Evolutionary conservation across 1,140 invertebrate genomes (phyloP).

Genomic region (Caenorhabditis inopinata): DNA sequence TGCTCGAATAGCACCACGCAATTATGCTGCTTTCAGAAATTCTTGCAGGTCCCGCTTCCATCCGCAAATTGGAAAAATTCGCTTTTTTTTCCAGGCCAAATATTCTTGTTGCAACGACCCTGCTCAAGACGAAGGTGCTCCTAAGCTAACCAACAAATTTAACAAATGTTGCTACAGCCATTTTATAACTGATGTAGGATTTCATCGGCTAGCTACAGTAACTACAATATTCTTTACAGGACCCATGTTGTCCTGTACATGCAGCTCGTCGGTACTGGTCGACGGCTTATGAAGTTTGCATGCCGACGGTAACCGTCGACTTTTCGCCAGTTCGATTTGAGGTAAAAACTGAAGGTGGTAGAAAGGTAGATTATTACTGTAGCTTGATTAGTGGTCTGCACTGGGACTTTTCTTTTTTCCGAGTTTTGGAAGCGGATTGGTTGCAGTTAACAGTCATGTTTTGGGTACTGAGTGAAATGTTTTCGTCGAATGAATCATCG

Average conservation of each 20-base stretch:
- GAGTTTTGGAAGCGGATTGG: too few species aligned
- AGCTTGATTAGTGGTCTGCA: too few species aligned
- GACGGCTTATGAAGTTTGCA: slow-evolving; percentile 59
- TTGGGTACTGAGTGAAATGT: too few species aligned
- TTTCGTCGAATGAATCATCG: too few species aligned
- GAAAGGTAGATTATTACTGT: neutral
- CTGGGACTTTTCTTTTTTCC: too few species aligned
- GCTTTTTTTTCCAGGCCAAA: slow-evolving; percentile 56
- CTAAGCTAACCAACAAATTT: slow-evolving; percentile 54
- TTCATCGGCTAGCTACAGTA: neutral
- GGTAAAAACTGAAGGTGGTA: neutral
- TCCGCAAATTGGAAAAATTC: too few species aligned
- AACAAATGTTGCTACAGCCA: slow-evolving; percentile 58
- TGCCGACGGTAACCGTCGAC: slow-evolving; percentile 61
- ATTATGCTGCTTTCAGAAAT: slow-evolving; percentile 65
- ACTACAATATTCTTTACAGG: slow-evolving; percentile 43
- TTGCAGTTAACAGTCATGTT: too few species aligned
- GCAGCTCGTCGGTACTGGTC: slow-evolving; percentile 56
- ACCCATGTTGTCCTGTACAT: slow-evolving; percentile 55
- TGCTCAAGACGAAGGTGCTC: slow-evolving; percentile 46
- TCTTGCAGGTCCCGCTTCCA: slow-evolving; percentile 61
- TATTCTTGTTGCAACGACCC: slow-evolving; percentile 58
- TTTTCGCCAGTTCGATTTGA: slow-evolving; percentile 55
- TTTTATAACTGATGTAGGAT: slow-evolving; percentile 54
- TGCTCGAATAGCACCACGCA: slow-evolving; percentile 62